Evolutionary conservation across 2,797 vertebrate genomes (phyloP).

Genomic region (Melanotaenia parkinsoni): DNA sequence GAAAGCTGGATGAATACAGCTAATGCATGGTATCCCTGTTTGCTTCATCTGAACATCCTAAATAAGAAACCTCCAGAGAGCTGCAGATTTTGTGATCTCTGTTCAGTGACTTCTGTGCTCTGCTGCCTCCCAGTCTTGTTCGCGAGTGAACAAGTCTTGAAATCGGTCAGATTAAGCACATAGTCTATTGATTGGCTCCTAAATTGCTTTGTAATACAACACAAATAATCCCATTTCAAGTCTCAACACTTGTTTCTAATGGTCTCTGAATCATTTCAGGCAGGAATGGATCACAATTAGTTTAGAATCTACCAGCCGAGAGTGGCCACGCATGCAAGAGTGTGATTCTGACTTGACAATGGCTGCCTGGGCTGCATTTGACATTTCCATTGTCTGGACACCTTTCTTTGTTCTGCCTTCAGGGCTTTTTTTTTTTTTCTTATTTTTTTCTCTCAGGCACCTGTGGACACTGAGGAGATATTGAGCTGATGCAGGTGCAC

Average conservation of each 20-base stretch:
- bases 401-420: slow-evolving; percentile 51
- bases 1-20: not conserved
- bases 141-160: slow-evolving; percentile 56
- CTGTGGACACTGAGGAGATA: slow-evolving; percentile 32
- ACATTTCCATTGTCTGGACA: slow-evolving; percentile 65
- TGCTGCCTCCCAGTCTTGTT: slow-evolving; percentile 2
- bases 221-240: slow-evolving; percentile 79
- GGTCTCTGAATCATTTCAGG: slow-evolving; percentile 73
- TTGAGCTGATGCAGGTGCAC: slow-evolving; percentile 28
- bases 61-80: not conserved
- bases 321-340: slow-evolving; percentile 67
- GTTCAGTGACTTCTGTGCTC: not conserved
- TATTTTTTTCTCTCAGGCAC: slow-evolving; percentile 16
- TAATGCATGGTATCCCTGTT: not conserved
- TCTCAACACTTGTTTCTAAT: slow-evolving; percentile 76
- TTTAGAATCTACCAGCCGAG: slow-evolving; percentile 65
- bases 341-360: slow-evolving; percentile 39
- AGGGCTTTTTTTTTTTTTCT: slow-evolving; percentile 2
- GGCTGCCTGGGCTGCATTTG: slow-evolving; percentile 44
- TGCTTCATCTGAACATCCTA: not conserved
- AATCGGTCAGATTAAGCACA: slow-evolving; percentile 75
- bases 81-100: not conserved
- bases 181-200: slow-evolving; percentile 72
- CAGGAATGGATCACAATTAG: slow-evolving; percentile 75
- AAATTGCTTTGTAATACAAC: slow-evolving; percentile 68